Percentiles rank a stretch among this genome's conserved stretches.
phyloP scores from a whole-genome alignment of 1,140 invertebrate genomes.

The Drosophila ficusphila region DNA sequence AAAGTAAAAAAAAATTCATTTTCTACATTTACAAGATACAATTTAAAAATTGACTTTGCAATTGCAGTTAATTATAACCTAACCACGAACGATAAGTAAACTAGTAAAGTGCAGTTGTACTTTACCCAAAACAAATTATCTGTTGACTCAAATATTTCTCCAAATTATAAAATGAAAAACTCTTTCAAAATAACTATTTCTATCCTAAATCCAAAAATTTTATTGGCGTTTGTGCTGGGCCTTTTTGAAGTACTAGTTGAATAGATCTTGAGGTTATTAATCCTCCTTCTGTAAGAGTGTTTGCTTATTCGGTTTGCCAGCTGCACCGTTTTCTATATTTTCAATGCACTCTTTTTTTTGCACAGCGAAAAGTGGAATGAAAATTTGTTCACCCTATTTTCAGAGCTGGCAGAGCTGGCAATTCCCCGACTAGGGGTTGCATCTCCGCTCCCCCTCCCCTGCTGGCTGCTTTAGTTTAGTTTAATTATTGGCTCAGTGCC shows the following conservation, averaged over 20 bases:
- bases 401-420: conserved; percentile 9
- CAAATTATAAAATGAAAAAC: no score
- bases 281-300: conserved; percentile 19
- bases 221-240: no score
- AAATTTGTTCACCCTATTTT: conserved; percentile 58
- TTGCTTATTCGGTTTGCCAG: conserved; percentile 24
- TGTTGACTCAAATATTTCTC: no score
- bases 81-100: no score
- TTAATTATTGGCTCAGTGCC: conserved; percentile 76
- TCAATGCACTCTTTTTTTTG: conserved; percentile 14
- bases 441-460: conserved; percentile 20
- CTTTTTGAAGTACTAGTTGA: background rate
- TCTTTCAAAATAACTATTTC: no score
- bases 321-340: background rate
- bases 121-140: no score
- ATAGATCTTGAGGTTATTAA: conserved; percentile 19
- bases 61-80: no score
- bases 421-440: conserved; percentile 63
- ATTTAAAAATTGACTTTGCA: no score
- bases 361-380: conserved; percentile 33
- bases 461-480: conserved; percentile 65
- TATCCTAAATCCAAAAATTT: no score
- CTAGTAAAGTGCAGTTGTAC: no score
- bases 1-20: no score
- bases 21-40: no score